These are phyloP conservation scores for Setophaga petechia DNA, from an alignment of 2,113 vertebrate species.

Conservation along the genomic window DNA sequence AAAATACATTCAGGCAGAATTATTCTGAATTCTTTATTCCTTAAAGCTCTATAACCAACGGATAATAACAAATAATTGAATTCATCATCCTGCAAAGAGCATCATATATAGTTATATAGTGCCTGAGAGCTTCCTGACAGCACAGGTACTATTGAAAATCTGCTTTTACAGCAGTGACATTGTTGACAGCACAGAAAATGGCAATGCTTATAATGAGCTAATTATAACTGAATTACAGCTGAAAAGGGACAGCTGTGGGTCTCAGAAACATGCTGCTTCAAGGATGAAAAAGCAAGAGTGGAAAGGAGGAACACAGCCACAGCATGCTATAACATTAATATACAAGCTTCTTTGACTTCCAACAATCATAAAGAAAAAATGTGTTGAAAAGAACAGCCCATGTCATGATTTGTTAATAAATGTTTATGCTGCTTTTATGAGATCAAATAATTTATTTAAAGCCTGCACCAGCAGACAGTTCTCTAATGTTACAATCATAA, in stretches of 20 bases:
- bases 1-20: background rate
- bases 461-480: background rate
- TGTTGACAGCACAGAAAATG: background rate
- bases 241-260: background rate
- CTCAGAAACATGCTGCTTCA: background rate
- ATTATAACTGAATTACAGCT: background rate
- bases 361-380: background rate
- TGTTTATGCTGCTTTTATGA: background rate
- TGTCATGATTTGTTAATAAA: background rate
- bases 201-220: background rate
- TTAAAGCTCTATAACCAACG: background rate
- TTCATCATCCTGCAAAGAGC: background rate
- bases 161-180: background rate
- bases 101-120: accelerated
- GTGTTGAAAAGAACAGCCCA: background rate
- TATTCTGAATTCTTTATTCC: background rate
- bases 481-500: background rate
- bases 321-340: background rate
- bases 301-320: background rate
- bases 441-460: background rate
- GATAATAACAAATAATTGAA: background rate
- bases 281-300: background rate
- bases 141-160: background rate
- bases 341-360: background rate
- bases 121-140: background rate